phyloP scores from a whole-genome alignment of 2,113 vertebrate species.

The Cathartes aura region DNA sequence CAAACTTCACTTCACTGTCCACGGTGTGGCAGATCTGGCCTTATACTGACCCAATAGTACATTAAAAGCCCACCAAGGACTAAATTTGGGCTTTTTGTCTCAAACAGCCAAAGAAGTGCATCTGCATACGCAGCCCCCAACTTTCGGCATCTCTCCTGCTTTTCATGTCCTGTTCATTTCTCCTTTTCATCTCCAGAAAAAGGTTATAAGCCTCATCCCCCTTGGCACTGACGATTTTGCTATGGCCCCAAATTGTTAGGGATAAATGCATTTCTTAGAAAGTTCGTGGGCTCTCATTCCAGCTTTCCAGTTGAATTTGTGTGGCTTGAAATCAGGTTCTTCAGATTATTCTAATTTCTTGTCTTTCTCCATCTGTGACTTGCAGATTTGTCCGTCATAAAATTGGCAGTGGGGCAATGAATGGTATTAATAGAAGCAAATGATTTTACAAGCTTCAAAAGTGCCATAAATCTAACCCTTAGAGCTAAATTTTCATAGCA shows the following conservation, averaged over 20 bases:
- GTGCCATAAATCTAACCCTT: not conserved
- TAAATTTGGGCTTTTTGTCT: not conserved
- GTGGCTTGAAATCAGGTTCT: not conserved
- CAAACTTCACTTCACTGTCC: fast-evolving
- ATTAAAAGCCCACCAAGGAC: not conserved
- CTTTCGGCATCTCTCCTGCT: not conserved
- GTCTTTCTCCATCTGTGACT: not conserved
- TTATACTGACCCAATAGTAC: fast-evolving
- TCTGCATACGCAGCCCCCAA: fast-evolving
- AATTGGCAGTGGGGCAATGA: not conserved
- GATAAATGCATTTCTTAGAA: not conserved
- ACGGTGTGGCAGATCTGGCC: not conserved
- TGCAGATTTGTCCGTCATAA: not conserved
- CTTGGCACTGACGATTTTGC: fast-evolving
- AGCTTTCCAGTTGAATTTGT: not conserved
- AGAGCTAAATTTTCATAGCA: not conserved
- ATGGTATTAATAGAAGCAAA: slow-evolving; percentile 19
- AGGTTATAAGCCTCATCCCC: not conserved
- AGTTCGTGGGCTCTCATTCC: not conserved
- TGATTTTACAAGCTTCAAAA: not conserved
- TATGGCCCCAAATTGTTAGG: not conserved
- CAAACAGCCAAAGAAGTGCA: fast-evolving
- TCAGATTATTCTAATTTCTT: not conserved
- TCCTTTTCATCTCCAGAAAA: not conserved
- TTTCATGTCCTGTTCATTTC: not conserved